Conservation (phyloP, 2,888 invertebrate genomes). For the Diadegma fenestrale region DNA sequence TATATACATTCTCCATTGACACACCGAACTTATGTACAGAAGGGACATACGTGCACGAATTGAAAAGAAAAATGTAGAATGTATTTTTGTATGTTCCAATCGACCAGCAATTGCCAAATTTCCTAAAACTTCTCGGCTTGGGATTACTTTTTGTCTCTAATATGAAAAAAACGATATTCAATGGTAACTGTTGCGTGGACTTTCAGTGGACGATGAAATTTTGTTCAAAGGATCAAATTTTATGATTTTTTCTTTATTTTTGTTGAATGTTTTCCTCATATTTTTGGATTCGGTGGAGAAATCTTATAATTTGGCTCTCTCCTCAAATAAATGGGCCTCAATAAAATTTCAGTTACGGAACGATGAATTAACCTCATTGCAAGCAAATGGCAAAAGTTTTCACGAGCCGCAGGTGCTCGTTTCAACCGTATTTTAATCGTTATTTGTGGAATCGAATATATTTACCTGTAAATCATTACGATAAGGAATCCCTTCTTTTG, state of each 20-base stretch:
- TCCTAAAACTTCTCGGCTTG: too few relatives aligned
- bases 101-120: too few relatives aligned
- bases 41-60: not conserved
- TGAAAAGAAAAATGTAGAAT: not conserved
- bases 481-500: constrained; percentile 1
- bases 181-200: too few relatives aligned
- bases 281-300: not conserved
- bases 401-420: constrained; percentile 18
- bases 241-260: too few relatives aligned
- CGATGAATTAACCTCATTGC: constrained; percentile 7
- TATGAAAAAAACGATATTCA: too few relatives aligned
- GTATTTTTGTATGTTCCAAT: not conserved
- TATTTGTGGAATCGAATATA: constrained; percentile 71
- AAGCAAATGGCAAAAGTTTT: constrained; percentile 29
- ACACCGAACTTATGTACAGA: not conserved
- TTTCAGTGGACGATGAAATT: too few relatives aligned
- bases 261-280: too few relatives aligned
- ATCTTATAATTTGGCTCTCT: not conserved
- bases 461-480: constrained; percentile 9
- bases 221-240: too few relatives aligned
- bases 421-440: constrained; percentile 71
- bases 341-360: not conserved
- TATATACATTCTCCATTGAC: not conserved
- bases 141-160: too few relatives aligned
- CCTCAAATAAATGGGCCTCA: not conserved